phyloP scores from a whole-genome alignment of 2,888 invertebrate species.

The Napeogenes sylphis region DNA sequence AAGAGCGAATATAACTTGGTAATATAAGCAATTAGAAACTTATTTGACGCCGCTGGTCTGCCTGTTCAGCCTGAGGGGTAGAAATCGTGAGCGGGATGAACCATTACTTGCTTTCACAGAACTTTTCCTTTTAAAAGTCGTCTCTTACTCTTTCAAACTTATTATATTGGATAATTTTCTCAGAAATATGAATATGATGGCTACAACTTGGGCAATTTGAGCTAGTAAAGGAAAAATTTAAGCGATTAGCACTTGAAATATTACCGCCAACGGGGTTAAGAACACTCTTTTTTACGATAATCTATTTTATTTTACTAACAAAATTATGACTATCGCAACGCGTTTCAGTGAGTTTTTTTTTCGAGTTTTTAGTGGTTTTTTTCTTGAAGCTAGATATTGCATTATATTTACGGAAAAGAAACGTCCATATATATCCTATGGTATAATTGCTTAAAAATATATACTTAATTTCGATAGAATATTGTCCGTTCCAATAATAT shows the following conservation, averaged over 20 bases:
- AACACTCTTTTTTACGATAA: constrained; percentile 46
- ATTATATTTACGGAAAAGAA: too few species aligned
- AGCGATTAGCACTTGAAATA: constrained; percentile 64
- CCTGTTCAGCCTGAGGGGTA: constrained; percentile 69
- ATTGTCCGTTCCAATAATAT: too few species aligned
- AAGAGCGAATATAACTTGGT: constrained; percentile 75
- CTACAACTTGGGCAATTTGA: constrained; percentile 70
- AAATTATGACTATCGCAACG: not conserved
- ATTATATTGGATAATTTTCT: constrained; percentile 74
- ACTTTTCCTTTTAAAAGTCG: constrained; percentile 77
- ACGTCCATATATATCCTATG: too few species aligned
- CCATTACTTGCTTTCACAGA: constrained; percentile 74
- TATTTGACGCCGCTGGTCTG: constrained; percentile 76
- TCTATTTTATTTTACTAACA: constrained; percentile 29
- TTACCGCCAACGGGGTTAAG: constrained; percentile 55
- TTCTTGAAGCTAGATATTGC: too few species aligned
- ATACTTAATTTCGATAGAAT: too few species aligned
- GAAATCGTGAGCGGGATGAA: constrained; percentile 74
- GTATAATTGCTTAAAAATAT: too few species aligned
- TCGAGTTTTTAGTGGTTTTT: too few species aligned
- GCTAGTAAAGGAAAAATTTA: constrained; percentile 55
- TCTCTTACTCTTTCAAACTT: constrained; percentile 75
- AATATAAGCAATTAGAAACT: constrained; percentile 78
- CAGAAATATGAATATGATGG: constrained; percentile 73
- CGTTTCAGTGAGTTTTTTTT: not conserved